Base-by-base conservation (phyloP, 2,888 invertebrate genomes). In the Amphiduros pacificus region DNA sequence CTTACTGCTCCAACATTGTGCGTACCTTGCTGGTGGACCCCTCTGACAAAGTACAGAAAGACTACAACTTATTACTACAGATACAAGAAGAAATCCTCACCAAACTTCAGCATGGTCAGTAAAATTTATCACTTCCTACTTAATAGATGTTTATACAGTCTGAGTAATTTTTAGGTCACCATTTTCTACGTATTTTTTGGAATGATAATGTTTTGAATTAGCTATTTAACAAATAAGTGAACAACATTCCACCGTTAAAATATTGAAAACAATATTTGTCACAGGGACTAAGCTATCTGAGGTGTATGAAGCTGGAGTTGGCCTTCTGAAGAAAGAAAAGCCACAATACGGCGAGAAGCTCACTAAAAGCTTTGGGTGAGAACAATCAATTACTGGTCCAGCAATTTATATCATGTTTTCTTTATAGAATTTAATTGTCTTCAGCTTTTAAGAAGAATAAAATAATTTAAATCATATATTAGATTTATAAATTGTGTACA, bases 1-100 rank as follows among this genome's bases (percentile, higher is more conserved):
- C 92, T 0, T 99, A 99, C 80, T 99, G 99, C 83, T 95, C 98
- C 0, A 99, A 99, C 81, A 91, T 99, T 72, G 93, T 94, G 14
- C 89, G 99, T 63, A 99, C 99, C 17, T 86, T 99, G 73, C 85
- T 99, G 74, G 96, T 99, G 2, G 96, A 98, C 84, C 99, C 99
- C 0, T 89, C 87, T 2, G 86, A 88, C 60, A 80, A 85, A 61
- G 85, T 89, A 70, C 83, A 84, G 74, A 88, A 94, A 85, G 90
- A 90, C 66, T 99, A 99, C 80, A 94, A 94, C 79, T 93, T 95
- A 77, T 85, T 98, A 40, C 84, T 97, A 2, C 89, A 89, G 76
- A 83, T 95, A 22, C 93, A 98, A 82, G 96, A 97, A 73, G 93
- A 94, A 74, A 88, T 98, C 26, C 85, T 96, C 68, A 92, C 93